These are phyloP conservation scores for Corydoras sp. DNA, from an alignment of 2,113 vertebrate species.

Conservation along the genomic window DNA sequence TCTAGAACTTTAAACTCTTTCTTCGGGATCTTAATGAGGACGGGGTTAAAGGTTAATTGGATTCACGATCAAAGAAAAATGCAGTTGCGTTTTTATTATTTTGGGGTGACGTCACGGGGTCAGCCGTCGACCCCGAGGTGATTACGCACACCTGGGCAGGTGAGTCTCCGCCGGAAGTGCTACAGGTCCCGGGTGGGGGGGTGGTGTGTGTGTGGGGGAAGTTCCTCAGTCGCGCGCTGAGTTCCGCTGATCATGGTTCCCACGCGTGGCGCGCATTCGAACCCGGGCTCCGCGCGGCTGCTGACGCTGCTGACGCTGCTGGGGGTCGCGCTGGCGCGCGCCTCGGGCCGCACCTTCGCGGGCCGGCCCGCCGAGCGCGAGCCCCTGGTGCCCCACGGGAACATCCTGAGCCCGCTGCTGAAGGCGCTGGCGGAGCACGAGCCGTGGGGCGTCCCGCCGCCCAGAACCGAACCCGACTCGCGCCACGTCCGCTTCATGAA, in stretches of 20 bases:
- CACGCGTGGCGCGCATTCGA: conserved; percentile 30
- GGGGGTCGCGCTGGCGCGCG: conserved; percentile 35
- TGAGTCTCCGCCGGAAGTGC: conserved; percentile 44
- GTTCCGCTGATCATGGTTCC: conserved; percentile 50
- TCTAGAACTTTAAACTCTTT: too few relatives aligned
- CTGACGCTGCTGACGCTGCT: conserved; percentile 24
- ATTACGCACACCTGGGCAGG: conserved; percentile 62
- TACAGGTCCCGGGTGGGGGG: conserved; percentile 10
- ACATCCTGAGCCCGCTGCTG: conserved; percentile 71
- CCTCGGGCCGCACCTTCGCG: conserved; percentile 29
- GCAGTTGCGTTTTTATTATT: neutral
- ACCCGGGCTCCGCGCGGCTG: conserved; percentile 34
- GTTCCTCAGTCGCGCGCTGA: conserved; percentile 33
- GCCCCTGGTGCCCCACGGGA: conserved; percentile 47
- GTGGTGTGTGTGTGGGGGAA: too few relatives aligned
- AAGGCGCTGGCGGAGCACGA: conserved; percentile 70
- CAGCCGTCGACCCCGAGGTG: conserved; percentile 21
- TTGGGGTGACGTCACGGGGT: neutral
- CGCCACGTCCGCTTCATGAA: conserved; percentile 83
- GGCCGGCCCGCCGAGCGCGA: conserved; percentile 15
- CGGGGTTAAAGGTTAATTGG: too few relatives aligned
- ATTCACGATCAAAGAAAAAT: too few relatives aligned
- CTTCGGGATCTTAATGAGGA: too few relatives aligned
- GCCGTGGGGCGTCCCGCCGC: conserved; percentile 45
- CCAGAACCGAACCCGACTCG: conserved; percentile 68